Conservation (phyloP, 2,797 vertebrate species). For the Galagoides demidoff region DNA sequence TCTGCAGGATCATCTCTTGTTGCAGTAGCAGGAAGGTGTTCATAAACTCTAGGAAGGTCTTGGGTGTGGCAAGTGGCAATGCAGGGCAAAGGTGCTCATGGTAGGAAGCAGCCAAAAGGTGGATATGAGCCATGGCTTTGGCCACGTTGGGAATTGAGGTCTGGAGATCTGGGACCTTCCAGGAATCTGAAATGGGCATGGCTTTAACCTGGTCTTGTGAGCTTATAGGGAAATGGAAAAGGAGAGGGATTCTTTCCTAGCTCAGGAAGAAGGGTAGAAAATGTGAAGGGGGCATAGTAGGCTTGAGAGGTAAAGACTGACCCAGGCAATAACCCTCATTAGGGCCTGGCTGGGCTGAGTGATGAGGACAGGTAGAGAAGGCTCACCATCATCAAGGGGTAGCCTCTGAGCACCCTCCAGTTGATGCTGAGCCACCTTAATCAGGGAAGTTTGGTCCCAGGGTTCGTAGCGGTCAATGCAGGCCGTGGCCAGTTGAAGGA, state of each 20-base stretch:
- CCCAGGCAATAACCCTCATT: not conserved
- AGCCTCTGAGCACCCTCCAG: slow-evolving; percentile 77
- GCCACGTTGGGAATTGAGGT: slow-evolving; percentile 79
- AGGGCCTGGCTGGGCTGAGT: not conserved
- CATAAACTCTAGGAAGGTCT: slow-evolving; percentile 88
- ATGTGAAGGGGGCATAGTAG: not conserved
- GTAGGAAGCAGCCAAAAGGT: slow-evolving; percentile 88
- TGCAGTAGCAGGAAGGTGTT: slow-evolving; percentile 83
- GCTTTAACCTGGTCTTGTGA: slow-evolving; percentile 37
- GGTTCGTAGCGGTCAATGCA: slow-evolving; percentile 90
- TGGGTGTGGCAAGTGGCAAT: slow-evolving; percentile 88
- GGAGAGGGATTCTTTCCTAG: slow-evolving; percentile 13
- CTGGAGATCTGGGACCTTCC: slow-evolving; percentile 62
- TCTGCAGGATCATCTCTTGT: slow-evolving; percentile 77
- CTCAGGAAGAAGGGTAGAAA: slow-evolving; percentile 11
- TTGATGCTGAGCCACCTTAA: slow-evolving; percentile 82
- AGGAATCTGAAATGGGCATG: slow-evolving; percentile 53
- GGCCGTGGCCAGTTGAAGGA: slow-evolving; percentile 84
- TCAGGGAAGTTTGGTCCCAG: slow-evolving; percentile 87
- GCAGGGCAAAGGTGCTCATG: slow-evolving; percentile 81
- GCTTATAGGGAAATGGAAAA: not conserved
- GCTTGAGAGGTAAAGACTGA: not conserved
- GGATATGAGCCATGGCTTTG: slow-evolving; percentile 89
- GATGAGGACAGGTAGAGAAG: slow-evolving; percentile 25
- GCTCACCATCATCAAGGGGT: slow-evolving; percentile 64